These are phyloP conservation scores for Tetheella fluctuosa DNA, from an alignment of 2,888 invertebrate species.

Conservation along the genomic window DNA sequence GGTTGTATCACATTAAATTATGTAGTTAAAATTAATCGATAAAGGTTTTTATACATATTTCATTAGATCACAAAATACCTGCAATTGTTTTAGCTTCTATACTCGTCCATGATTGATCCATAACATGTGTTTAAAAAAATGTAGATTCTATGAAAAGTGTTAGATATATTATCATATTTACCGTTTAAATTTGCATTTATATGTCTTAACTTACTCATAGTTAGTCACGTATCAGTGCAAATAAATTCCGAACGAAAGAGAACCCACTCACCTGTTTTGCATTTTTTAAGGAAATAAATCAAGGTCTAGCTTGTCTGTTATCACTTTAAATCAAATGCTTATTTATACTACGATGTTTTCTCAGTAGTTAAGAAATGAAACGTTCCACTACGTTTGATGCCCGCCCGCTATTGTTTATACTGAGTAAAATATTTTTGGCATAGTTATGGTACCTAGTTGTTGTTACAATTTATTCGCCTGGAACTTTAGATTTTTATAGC, in stretches of 20 bases:
- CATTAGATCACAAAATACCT: too few relatives aligned
- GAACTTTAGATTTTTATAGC: slow-evolving; percentile 75
- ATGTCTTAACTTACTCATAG: too few relatives aligned
- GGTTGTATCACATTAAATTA: too few relatives aligned
- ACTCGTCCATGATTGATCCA: too few relatives aligned
- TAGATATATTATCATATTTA: too few relatives aligned
- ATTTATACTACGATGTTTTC: slow-evolving; percentile 17
- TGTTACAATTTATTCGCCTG: slow-evolving; percentile 64
- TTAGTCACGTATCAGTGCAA: too few relatives aligned
- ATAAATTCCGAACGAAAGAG: background rate
- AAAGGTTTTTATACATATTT: too few relatives aligned
- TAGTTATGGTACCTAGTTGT: slow-evolving; percentile 51
- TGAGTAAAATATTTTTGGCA: slow-evolving; percentile 65
- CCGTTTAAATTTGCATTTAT: too few relatives aligned
- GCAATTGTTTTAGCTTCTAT: too few relatives aligned
- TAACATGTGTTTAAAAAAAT: too few relatives aligned
- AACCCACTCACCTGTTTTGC: background rate
- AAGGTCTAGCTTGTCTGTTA: slow-evolving; percentile 2
- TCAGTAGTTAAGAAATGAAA: slow-evolving; percentile 32
- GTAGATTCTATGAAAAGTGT: too few relatives aligned
- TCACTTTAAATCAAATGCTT: slow-evolving; percentile 9
- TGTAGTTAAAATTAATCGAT: too few relatives aligned
- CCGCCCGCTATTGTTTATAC: slow-evolving; percentile 58
- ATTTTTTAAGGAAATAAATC: slow-evolving; percentile 5
- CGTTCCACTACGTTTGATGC: slow-evolving; percentile 36